Percentiles rank a stretch among this genome's conserved stretches.
Evolutionary conservation across 2,797 vertebrate genomes (phyloP).

Genomic region (Moxostoma hubbsi): DNA sequence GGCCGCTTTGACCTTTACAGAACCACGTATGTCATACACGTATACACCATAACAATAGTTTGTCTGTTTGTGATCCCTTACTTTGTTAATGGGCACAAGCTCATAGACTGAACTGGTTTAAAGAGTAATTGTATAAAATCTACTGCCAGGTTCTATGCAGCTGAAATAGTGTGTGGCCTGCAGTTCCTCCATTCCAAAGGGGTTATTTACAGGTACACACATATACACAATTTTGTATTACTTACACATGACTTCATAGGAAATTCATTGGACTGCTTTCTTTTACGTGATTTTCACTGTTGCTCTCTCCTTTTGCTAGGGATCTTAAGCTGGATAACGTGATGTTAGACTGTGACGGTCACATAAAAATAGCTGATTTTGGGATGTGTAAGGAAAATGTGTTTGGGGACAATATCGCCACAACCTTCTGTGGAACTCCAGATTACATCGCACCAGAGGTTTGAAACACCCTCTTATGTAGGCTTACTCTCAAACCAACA

Average conservation of each 20-base stretch:
- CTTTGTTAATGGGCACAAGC: background rate
- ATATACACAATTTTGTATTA: background rate
- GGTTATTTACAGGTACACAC: slow-evolving; percentile 91
- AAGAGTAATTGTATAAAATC: too few species aligned
- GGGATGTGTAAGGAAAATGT: slow-evolving; percentile 98
- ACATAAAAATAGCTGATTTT: slow-evolving; percentile 95
- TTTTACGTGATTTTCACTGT: background rate
- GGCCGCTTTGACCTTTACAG: slow-evolving; percentile 95
- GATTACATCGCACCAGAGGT: slow-evolving; percentile 99
- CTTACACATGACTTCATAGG: background rate
- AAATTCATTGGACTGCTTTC: background rate
- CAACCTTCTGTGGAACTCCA: slow-evolving; percentile 96
- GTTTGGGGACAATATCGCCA: slow-evolving; percentile 87
- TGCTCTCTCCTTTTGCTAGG: slow-evolving; percentile 59
- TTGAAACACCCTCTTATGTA: slow-evolving; percentile 13
- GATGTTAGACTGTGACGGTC: slow-evolving; percentile 80
- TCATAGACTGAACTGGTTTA: too few species aligned
- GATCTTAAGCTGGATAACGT: slow-evolving; percentile 84
- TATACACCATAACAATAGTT: background rate
- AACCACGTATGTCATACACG: slow-evolving; percentile 82
- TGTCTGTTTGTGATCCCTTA: background rate
- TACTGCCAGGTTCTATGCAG: slow-evolving; percentile 89
- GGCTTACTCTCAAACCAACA: background rate
- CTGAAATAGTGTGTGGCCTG: slow-evolving; percentile 94
- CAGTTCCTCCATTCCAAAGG: slow-evolving; percentile 96